A percentile compares a stretch with the other conserved stretches of the same genome.
These are phyloP conservation scores for Poecilus cupreus DNA, from an alignment of 2,888 invertebrate genomes.

Conservation along the genomic window DNA sequence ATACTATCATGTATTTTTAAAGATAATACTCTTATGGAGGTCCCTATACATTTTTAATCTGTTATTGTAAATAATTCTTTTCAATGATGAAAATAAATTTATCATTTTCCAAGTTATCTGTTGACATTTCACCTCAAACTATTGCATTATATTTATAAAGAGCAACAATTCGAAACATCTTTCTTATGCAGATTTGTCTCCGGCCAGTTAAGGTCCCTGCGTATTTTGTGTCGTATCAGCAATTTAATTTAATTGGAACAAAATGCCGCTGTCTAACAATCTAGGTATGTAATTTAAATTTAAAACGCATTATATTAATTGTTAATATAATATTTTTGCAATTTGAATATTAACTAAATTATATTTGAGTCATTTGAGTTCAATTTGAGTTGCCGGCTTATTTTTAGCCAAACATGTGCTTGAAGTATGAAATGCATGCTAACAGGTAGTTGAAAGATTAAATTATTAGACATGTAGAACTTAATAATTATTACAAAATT, in stretches of 20 bases:
- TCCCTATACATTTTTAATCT: too few relatives aligned
- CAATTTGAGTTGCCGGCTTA: not conserved
- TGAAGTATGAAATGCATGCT: not conserved
- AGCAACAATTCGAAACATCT: constrained; percentile 12
- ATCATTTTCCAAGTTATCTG: constrained; percentile 31
- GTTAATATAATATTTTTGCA: too few relatives aligned
- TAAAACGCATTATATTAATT: not conserved
- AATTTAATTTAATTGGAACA: constrained; percentile 24
- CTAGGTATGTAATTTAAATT: constrained; percentile 32
- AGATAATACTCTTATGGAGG: too few relatives aligned
- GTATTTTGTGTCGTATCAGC: constrained; percentile 15
- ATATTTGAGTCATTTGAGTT: too few relatives aligned
- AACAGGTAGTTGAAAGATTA: not conserved
- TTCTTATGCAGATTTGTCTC: constrained; percentile 33
- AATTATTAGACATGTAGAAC: not conserved
- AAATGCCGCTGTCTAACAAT: constrained; percentile 38
- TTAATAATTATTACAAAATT: constrained; percentile 1
- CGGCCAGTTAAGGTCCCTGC: not conserved
- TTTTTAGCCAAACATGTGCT: constrained; percentile 2
- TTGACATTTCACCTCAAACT: constrained; percentile 48
- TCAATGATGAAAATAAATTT: constrained; percentile 2
- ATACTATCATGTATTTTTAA: too few relatives aligned
- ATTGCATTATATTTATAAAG: constrained; percentile 42
- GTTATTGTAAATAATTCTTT: not conserved
- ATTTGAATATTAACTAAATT: too few relatives aligned